Percentiles rank a stretch among this genome's conserved stretches.
Conservation (phyloP, 2,888 invertebrate species). For the Mystacides longicornis region DNA sequence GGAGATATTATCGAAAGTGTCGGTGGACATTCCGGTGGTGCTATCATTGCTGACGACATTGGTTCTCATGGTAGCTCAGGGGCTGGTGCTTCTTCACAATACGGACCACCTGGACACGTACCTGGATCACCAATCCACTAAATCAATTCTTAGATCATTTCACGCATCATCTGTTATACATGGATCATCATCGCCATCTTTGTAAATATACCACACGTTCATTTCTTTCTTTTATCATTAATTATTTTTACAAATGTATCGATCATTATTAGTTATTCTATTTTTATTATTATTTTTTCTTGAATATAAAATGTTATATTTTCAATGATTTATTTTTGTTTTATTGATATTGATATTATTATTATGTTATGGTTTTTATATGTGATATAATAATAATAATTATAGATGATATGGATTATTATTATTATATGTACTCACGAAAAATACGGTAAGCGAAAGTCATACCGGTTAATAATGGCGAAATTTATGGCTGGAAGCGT, state of each 20-base stretch:
- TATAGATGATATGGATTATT: too few species aligned
- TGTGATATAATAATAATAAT: too few species aligned
- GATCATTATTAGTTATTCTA: constrained; percentile 5
- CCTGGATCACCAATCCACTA: constrained; percentile 43
- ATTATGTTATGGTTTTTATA: too few species aligned
- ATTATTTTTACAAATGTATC: constrained; percentile 4
- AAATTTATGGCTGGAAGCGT: neutral
- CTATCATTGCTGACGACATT: constrained; percentile 27
- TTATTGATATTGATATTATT: neutral
- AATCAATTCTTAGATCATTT: constrained; percentile 9
- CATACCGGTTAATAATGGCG: neutral
- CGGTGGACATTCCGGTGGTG: constrained; percentile 33
- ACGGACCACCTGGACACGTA: constrained; percentile 47
- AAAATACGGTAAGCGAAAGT: neutral
- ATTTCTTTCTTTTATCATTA: neutral
- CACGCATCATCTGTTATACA: too few species aligned
- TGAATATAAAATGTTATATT: constrained; percentile 5
- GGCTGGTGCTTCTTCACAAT: constrained; percentile 42
- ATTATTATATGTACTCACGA: too few species aligned
- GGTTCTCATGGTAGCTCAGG: constrained; percentile 37
- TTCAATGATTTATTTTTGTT: neutral
- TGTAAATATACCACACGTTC: neutral
- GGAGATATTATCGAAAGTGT: neutral
- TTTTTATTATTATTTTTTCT: constrained; percentile 10
- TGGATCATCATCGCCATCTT: neutral